Base-by-base conservation (phyloP, 2,113 vertebrate genomes). In the Nothocercus nigrocapillus region DNA sequence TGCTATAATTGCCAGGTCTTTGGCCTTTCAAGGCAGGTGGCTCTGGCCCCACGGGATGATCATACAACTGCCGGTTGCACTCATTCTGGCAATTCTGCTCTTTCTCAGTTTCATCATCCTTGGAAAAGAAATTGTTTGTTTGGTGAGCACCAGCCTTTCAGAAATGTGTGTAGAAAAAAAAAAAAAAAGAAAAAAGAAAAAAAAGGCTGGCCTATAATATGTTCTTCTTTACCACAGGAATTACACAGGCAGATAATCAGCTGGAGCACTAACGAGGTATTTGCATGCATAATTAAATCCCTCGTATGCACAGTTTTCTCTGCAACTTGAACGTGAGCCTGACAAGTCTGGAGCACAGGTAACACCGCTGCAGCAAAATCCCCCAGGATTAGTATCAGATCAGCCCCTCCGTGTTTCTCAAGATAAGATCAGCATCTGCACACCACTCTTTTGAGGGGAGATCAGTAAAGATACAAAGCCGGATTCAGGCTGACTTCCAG, bases 11-110 rank as follows among this genome's bases (percentile, higher is more conserved):
- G 51, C 62, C 64, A 75, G 69, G 51, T 84, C 47, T 89, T 66
- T 87, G 74, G 74, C 77, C 77, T 94, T 89, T 85, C 62, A 45
- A 78, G 91, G 25, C 74, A 87, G 74, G 86, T 91, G 91, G 38
- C 44, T 40, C 47, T 34, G n/a, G 17, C 34, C 66, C 17, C 40
- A 40, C 32, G 30, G 66, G 19, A 79, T 93, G 84, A 72, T 87
- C 53, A 56, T 58, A 81, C 47, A 89, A 62, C 69, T 90, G 83
- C 62, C 75, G 25, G 58, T 87, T 62, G 59, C n/a, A 36, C 7
- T 62, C 59, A 8, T 21, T 34, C n/a, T 19, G 19, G 7, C 13
- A 62, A 36, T 62, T 92, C 89, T 93, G 62, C 64, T 82, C 30
- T 84, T 90, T 53, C 73, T 75, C 34, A n/a, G 34, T 82, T 96